Evolutionary conservation across 2,888 invertebrate genomes (phyloP).

Genomic region (Mythimna pallens): DNA sequence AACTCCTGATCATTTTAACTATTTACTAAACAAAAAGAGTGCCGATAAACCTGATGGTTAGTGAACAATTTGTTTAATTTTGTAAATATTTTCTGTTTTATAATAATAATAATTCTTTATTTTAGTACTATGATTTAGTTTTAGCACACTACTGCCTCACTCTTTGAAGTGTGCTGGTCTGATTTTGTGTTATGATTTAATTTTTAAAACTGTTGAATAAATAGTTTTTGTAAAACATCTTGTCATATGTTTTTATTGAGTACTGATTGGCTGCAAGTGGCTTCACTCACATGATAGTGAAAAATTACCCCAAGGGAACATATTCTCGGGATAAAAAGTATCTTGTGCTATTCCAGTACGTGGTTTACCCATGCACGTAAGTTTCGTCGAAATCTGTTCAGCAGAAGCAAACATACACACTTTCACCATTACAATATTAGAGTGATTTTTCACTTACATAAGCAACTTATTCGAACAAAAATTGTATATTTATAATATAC

Average conservation of each 20-base stretch:
- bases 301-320: not conserved
- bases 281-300: not conserved
- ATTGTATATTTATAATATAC: too few relatives aligned
- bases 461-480: not conserved
- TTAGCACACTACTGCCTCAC: not conserved
- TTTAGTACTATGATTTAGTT: conserved; percentile 20
- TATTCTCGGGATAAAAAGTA: too few relatives aligned
- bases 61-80: conserved; percentile 1
- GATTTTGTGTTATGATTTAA: conserved; percentile 3
- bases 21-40: conserved; percentile 77
- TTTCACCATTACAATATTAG: not conserved
- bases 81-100: conserved; percentile 15
- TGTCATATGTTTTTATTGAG: not conserved
- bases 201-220: conserved; percentile 19
- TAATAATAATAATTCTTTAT: too few relatives aligned
- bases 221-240: conserved; percentile 7
- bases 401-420: too few relatives aligned
- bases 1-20: conserved; percentile 84
- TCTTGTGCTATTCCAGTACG: too few relatives aligned
- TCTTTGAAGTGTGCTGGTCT: not conserved
- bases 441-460: not conserved
- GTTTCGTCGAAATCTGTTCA: too few relatives aligned
- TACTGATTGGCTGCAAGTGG: not conserved
- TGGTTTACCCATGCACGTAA: too few relatives aligned
- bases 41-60: conserved; percentile 56